phyloP scores from a whole-genome alignment of 2,888 invertebrate species.

The Catonia carolina region DNA sequence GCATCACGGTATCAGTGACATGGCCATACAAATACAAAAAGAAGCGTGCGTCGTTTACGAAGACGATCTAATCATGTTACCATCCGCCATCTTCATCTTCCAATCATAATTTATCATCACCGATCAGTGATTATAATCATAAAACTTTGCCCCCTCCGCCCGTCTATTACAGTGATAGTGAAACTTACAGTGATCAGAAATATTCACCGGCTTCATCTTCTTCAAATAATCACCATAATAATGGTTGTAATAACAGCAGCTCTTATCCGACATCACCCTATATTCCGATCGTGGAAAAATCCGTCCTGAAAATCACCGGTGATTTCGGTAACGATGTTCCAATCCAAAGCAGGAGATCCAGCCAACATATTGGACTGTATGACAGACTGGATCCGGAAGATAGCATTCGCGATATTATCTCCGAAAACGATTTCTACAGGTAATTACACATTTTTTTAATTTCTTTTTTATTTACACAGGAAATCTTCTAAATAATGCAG shows the following conservation, averaged over 20 bases:
- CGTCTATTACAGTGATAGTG: constrained; percentile 37
- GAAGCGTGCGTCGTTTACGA: constrained; percentile 39
- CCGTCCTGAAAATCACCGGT: constrained; percentile 35
- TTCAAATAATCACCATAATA: not conserved
- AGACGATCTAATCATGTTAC: constrained; percentile 33
- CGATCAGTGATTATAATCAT: no score
- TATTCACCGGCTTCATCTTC: not conserved
- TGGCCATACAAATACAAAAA: constrained; percentile 35
- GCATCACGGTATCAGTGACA: constrained; percentile 42
- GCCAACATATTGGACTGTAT: constrained; percentile 43
- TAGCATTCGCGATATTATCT: constrained; percentile 55
- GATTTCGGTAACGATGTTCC: constrained; percentile 39
- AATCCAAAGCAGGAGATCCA: constrained; percentile 40
- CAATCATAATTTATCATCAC: constrained; percentile 37
- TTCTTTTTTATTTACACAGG: no score
- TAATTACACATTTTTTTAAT: constrained; percentile 35
- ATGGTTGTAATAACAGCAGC: no score
- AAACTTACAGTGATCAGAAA: constrained; percentile 26
- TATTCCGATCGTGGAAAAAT: constrained; percentile 29
- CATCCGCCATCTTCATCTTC: constrained; percentile 39
- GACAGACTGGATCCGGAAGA: constrained; percentile 56
- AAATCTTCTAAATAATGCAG: no score
- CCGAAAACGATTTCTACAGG: constrained; percentile 57
- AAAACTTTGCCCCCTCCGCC: constrained; percentile 36
- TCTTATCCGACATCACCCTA: not conserved